Conservation (phyloP, 1,140 invertebrate species). For the Sinella curviseta region DNA sequence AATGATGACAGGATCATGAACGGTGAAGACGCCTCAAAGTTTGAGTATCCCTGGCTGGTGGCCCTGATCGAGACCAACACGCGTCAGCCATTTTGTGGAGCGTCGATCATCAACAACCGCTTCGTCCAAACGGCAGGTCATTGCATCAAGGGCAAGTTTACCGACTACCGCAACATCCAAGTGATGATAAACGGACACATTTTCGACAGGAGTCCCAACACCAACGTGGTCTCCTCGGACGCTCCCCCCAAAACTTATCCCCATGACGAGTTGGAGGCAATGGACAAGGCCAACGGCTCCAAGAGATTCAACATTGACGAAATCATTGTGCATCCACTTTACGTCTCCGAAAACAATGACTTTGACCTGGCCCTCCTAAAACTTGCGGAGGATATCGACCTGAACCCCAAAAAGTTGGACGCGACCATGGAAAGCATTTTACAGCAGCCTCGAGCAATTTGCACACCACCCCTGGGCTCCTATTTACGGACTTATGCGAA, state of each 20-base stretch:
- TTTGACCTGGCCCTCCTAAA: conserved; percentile 41
- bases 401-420: not conserved
- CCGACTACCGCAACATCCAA: conserved; percentile 37
- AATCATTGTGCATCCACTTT: conserved; percentile 46
- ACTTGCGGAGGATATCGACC: conserved; percentile 27
- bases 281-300: conserved; percentile 40
- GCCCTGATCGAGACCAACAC: conserved; percentile 39
- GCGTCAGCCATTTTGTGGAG: conserved; percentile 43
- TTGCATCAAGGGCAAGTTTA: conserved; percentile 45
- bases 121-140: conserved; percentile 40
- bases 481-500: conserved; percentile 37
- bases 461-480: conserved; percentile 35
- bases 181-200: conserved; percentile 35
- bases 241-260: conserved; percentile 23
- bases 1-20: conserved; percentile 41
- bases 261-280: not conserved
- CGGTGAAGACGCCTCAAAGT: conserved; percentile 36
- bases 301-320: conserved; percentile 34
- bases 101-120: conserved; percentile 41
- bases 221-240: not conserved
- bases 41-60: conserved; percentile 45
- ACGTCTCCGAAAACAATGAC: conserved; percentile 47
- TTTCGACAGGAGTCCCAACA: conserved; percentile 39
- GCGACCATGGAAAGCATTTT: not conserved
- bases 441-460: conserved; percentile 29